Base-by-base conservation (phyloP, 2,113 vertebrate species). In the Phoenicopterus ruber region DNA sequence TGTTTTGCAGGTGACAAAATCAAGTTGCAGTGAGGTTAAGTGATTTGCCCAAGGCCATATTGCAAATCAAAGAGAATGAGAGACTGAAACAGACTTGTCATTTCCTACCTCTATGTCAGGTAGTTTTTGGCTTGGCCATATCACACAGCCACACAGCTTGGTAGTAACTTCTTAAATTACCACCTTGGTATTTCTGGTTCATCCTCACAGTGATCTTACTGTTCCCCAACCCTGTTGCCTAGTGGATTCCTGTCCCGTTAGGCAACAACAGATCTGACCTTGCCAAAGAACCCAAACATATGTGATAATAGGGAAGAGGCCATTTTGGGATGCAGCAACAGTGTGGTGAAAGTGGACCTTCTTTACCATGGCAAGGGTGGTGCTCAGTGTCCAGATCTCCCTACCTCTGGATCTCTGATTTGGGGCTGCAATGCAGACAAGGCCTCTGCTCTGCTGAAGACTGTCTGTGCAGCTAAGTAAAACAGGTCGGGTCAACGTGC, bases 271-370 rank as follows among this genome's bases (percentile, higher is more conserved):
- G 16, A 66, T 32, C 22, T 67, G 55, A 40, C 24, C 12, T 14
- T 29, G 36, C 34, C 70, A 73, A 78, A 55, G 28, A 54, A 36
- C 38, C 95, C 25, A 10, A 26, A 32, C 20, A 15, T 32, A 63
- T 0, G 0, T 34, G 61, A 10, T 10, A 5, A 4, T 9, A 25
- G 20, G 44, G 44, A 46, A 86, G 38, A 81, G 26, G 7, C 58
- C 3, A 31, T 78, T 70, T 62, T 11, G 25, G 36, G 42, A n/a
- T 50, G 17, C 21, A 28, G 24, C 31, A 74, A 52, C 21, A 46
- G 13, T 11, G 4, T 24, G 61, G 15, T 42, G 87, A 10, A 46
- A 67, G 25, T 34, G n/a, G 67, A 54, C 18, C 12, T 65, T 50
- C n/a, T 40, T 93, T 63, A 15, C 44, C 7, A 9, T 2, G 12